These are phyloP conservation scores for Epinotia nisella DNA, from an alignment of 2,888 invertebrate species.

Conservation along the genomic window DNA sequence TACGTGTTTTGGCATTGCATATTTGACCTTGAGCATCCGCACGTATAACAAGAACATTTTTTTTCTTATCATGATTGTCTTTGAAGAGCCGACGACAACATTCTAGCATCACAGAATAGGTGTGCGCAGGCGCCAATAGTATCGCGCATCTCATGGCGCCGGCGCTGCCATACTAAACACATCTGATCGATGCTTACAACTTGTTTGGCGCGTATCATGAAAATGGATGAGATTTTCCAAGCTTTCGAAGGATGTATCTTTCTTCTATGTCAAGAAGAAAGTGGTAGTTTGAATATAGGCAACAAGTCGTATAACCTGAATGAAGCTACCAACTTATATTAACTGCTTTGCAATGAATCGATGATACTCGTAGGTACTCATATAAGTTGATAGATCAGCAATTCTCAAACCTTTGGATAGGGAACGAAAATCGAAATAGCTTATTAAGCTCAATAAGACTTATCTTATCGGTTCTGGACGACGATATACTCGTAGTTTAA, in stretches of 20 bases:
- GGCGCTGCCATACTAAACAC: slow-evolving; percentile 44
- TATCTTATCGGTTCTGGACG: no score
- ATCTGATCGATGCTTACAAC: slow-evolving; percentile 26
- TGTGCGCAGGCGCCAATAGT: slow-evolving; percentile 25
- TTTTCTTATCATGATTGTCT: background rate
- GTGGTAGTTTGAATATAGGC: background rate
- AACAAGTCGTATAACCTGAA: background rate
- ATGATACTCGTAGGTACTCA: no score
- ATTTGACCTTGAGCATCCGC: background rate
- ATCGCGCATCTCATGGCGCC: slow-evolving; percentile 46
- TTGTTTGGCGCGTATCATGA: slow-evolving; percentile 23
- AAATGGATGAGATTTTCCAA: slow-evolving; percentile 31
- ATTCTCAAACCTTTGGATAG: no score
- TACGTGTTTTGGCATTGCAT: no score
- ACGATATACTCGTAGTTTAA: no score
- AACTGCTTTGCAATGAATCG: no score
- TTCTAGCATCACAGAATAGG: slow-evolving; percentile 19
- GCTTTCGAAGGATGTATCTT: slow-evolving; percentile 13
- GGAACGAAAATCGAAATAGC: no score
- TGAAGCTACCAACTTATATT: background rate
- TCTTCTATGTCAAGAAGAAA: slow-evolving; percentile 6
- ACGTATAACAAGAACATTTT: background rate
- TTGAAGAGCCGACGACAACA: slow-evolving; percentile 15
- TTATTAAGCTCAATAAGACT: no score
- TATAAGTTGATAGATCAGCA: no score